Evolutionary conservation across 1,140 invertebrate species (phyloP), one percentile per base, ranked within the genome.

Genomic region (Drosophila triauraria): DNA sequence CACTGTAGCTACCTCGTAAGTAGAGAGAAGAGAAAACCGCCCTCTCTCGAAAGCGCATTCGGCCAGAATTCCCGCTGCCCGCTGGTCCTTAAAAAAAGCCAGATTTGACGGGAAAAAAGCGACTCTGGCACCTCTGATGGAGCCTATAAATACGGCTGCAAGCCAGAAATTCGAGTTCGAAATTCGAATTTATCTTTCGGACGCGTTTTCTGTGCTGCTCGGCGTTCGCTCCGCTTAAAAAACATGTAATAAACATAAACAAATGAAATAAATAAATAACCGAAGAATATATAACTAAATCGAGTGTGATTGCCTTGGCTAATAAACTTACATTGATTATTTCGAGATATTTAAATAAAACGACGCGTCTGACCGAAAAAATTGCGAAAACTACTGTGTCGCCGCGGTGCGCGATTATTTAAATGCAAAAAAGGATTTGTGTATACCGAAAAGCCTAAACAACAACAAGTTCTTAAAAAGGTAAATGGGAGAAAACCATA

Each of bases 341-440:
- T 23, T 32, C 32, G 32, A 35, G 12, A 8, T 1, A 35, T 35
- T 35, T 40, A 25, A 50, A 42, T 50, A 32, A 13, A 12, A 44
- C 57, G 27, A 62, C 27, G 57, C 20, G 40, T 17, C 15, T 30
- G 12, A 20, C 7, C 47, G 27, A 32, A 51, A 25, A 20, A 47
- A n/a, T 60, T 23, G 58, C 44, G 23, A 64, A 60, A 27, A 47
- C 15, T 25, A 3, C 38, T 23, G 27, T 42, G 59, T 20, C 27
- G 23, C 35, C 4, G 30, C 60, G 10, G 65, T 42, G 48, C 61
- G 65, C 38, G 30, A 53, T 25, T 69, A 44, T 69, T 65, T 27
- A 40, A 62, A 62, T 62, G 60, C 60, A 25, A 69, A 67, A 67
- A 67, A 69, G 65, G 65, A 69, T 51, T 69, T 69, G 65, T 69